Base-by-base conservation (phyloP, 2,113 vertebrate genomes). In the Catharus bicknelli region DNA sequence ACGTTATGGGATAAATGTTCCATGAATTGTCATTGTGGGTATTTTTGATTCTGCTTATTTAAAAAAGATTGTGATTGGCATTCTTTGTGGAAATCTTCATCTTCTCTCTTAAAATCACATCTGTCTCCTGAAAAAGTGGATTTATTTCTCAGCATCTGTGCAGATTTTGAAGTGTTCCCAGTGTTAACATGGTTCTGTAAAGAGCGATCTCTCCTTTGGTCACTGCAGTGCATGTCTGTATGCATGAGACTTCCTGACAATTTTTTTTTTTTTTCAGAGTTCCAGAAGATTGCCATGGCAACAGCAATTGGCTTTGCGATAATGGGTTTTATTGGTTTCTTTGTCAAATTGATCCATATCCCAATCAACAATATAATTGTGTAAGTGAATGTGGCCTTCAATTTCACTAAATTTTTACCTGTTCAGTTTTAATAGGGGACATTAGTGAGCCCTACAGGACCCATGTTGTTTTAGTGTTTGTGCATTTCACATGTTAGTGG, bases 341-440 rank as follows among this genome's bases (percentile, higher is more conserved):
- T 99, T 90, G 99, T 99, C 81, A 99, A 99, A 94, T 95, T 99
- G 95, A 99, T 99, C 95, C 99, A 99, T 86, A 99, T 99, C 96
- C 99, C 99, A 82, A 99, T 99, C 97, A 99, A 99, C 98, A 99
- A 99, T 96, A 99, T 99, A 74, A 99, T 99, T 96, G 99, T 99
- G 99, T 99, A 98, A 99, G 99, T 99, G 95, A 88, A 91, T 42
- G 29, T 12, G 18, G 77, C 43, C 40, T 84, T 83, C 7, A 23
- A 1, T 85, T 70, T 83, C 42, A 48, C 7, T 29, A 5, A 13
- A 17, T 48, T 75, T 84, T 50, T 67, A 59, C 73, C 36, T 78
- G 8, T 32, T 84, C 8, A 16, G 0, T 72, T 89, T 77, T 38
- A 67, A 51, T 4, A 43, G 36, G 61, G 50, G 34, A 50, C 16